Base-by-base conservation (phyloP, 30 jellyfish, hydroid and myxozoan species). In the Hydractinia echinata region DNA sequence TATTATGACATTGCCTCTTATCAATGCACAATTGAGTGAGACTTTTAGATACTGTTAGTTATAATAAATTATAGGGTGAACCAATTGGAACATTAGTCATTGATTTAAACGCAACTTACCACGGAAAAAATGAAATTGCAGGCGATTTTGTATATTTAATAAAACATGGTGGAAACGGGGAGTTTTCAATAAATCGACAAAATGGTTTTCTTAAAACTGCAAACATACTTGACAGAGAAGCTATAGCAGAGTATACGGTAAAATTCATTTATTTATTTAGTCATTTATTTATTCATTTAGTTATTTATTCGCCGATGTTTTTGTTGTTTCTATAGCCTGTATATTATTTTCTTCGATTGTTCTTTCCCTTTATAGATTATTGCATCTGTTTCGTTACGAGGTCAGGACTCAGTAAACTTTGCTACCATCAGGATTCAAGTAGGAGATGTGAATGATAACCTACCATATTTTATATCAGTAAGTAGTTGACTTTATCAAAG, bases 31-130 rank as follows among this genome's bases (percentile, higher is more conserved):
- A 30, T 30, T 30, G 44, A 30, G 2, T 30, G 44, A 30, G 44
- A 30, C 44, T 50, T 18, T 0, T 50, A 14, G 44, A 3, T 44
- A 30, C 15, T 61, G 51, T 10, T 5, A 52, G 10, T 10, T 5
- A 55, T 9, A 11, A 50, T 61, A 4, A 7, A 15, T 48, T 73
- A 44, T 19, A 84, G 92, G 77, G 77, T 84, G 78, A 18, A 49
- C 54, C 81, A 48, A 58, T 53, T 74, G 95, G 95, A 49, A 61
- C 72, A 5, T 20, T 81, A 53, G 82, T 86, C 69, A 76, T 51
- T 76, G 95, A 86, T 72, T 51, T 79, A 21, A 86, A 79, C 60
- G 95, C 95, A 10, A 80, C 64, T 16, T 86, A 79, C 72, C 70
- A 86, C 21, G 95, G 95, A 1, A 71, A 79, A 18, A 4, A 13